phyloP scores from a whole-genome alignment of 2,113 vertebrate genomes.

The Pogonocichla stellata region DNA sequence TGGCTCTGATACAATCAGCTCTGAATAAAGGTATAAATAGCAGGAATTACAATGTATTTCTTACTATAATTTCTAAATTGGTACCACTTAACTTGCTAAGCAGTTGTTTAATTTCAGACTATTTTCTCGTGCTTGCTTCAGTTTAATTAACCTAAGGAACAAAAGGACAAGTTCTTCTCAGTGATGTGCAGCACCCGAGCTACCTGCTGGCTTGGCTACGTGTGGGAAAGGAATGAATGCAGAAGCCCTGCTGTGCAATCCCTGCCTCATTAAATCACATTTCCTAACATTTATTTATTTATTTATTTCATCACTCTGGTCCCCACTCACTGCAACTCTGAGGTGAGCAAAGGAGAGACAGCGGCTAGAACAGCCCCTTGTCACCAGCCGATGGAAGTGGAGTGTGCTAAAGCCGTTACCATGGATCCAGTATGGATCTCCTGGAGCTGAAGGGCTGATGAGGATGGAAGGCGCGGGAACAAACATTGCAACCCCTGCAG shows the following conservation, averaged over 20 bases:
- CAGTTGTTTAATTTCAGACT: slow-evolving; percentile 39
- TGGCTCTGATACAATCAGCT: slow-evolving; percentile 51
- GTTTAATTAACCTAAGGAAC: slow-evolving; percentile 56
- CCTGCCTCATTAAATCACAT: slow-evolving; percentile 54
- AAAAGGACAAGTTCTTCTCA: slow-evolving; percentile 66
- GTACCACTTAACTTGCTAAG: slow-evolving; percentile 29
- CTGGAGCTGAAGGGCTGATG: slow-evolving; percentile 40
- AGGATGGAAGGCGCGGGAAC: slow-evolving; percentile 10
- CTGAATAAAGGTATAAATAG: slow-evolving; percentile 15
- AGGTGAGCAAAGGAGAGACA: background rate
- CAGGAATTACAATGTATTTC: slow-evolving; percentile 44
- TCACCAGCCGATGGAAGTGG: slow-evolving; percentile 58
- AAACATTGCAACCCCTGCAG: slow-evolving; percentile 73
- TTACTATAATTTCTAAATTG: slow-evolving; percentile 6
- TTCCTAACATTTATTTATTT: background rate
- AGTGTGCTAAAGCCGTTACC: slow-evolving; percentile 74
- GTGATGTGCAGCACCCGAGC: slow-evolving; percentile 28
- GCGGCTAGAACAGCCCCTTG: slow-evolving; percentile 49
- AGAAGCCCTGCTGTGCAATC: slow-evolving; percentile 22
- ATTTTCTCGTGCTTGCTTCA: slow-evolving; percentile 12
- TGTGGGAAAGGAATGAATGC: slow-evolving; percentile 3
- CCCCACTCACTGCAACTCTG: background rate
- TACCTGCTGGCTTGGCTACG: background rate
- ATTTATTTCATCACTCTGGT: slow-evolving; percentile 34
- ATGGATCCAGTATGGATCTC: slow-evolving; percentile 72